Evolutionary conservation across 2,113 vertebrate species (phyloP).

Genomic region (Vimba vimba): DNA sequence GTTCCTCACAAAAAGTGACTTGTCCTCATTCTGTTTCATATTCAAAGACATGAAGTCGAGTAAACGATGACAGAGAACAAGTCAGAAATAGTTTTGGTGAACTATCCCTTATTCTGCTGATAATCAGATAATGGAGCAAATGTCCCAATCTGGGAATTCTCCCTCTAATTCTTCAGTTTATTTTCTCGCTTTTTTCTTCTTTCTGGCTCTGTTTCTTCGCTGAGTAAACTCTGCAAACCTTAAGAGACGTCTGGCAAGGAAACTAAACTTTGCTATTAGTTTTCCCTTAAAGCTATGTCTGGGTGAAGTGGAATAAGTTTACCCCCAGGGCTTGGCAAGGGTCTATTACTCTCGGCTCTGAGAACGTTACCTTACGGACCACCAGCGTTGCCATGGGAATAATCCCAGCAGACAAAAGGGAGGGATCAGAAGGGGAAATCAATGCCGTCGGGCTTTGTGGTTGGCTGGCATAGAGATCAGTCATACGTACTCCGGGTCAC

Average conservation of each 20-base stretch:
- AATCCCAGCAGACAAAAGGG: conserved; percentile 76
- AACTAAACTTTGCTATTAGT: conserved; percentile 11
- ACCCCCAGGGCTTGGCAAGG: conserved; percentile 24
- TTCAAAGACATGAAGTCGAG: not conserved
- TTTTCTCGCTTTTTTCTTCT: conserved; percentile 4
- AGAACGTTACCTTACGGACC: conserved; percentile 75
- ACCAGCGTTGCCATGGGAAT: conserved; percentile 75
- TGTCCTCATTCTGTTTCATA: not conserved
- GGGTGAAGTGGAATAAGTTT: conserved; percentile 40
- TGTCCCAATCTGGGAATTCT: not conserved
- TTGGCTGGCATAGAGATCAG: conserved; percentile 74
- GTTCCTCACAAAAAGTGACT: too few species aligned
- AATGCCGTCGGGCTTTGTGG: conserved; percentile 60
- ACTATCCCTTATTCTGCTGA: conserved; percentile 4
- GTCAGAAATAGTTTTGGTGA: not conserved
- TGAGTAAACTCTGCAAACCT: conserved; percentile 13
- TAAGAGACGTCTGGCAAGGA: conserved; percentile 20
- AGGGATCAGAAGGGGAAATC: conserved; percentile 67
- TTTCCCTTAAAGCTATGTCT: conserved; percentile 26
- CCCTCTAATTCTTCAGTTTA: not conserved
- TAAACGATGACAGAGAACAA: not conserved
- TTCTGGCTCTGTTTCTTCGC: not conserved
- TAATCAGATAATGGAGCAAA: not conserved
- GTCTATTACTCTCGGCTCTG: conserved; percentile 62
- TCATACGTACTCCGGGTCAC: conserved; percentile 70